phyloP scores from a whole-genome alignment of 1,140 invertebrate species.

The Pseudoatta argentina region DNA sequence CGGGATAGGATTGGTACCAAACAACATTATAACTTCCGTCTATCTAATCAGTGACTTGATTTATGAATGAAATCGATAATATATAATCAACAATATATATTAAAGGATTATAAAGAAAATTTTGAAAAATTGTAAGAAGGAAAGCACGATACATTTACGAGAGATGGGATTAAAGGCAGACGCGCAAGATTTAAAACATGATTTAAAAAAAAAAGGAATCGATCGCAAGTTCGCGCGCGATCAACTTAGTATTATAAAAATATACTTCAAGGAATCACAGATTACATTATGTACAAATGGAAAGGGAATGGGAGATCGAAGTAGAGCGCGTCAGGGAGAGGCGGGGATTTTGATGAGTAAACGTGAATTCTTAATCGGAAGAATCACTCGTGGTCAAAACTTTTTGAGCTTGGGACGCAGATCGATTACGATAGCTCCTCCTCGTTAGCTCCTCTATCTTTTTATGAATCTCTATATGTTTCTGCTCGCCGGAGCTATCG shows the following conservation, averaged over 20 bases:
- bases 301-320: slow-evolving; percentile 48
- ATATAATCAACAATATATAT: neutral
- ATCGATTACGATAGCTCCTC: slow-evolving; percentile 80
- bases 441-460: slow-evolving; percentile 80
- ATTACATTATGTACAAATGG: slow-evolving; percentile 80
- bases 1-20: slow-evolving; percentile 41
- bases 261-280: slow-evolving; percentile 82
- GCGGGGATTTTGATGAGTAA: slow-evolving; percentile 45
- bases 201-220: slow-evolving; percentile 46
- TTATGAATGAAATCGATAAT: slow-evolving; percentile 39
- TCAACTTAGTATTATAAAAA: slow-evolving; percentile 80
- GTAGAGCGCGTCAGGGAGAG: neutral
- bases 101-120: slow-evolving; percentile 24
- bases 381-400: slow-evolving; percentile 77
- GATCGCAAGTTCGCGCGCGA: slow-evolving; percentile 57
- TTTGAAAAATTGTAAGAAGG: neutral
- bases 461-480: slow-evolving; percentile 78
- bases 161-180: slow-evolving; percentile 10
- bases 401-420: slow-evolving; percentile 56
- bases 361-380: slow-evolving; percentile 76
- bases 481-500: slow-evolving; percentile 80
- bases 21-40: neutral
- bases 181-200: neutral
- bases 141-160: slow-evolving; percentile 5
- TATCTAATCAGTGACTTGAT: slow-evolving; percentile 30